Percentiles rank a stretch among this genome's conserved stretches.
Conservation (phyloP, 1,140 invertebrate species). For the Drosophila eugracilis region DNA sequence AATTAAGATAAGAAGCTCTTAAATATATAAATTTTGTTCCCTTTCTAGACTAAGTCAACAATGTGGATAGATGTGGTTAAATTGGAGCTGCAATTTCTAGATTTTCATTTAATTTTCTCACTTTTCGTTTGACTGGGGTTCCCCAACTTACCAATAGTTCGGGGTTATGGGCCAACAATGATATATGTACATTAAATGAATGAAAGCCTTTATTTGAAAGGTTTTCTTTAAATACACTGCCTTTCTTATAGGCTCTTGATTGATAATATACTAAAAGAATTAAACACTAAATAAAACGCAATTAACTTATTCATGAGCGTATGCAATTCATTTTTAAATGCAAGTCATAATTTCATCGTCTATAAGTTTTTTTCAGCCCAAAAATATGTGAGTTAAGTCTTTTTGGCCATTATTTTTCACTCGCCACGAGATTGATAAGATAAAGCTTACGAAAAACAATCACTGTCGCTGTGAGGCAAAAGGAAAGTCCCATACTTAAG, state of each 20-base stretch:
- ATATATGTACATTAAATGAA: no score
- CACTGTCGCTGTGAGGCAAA: neutral
- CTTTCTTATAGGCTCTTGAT: no score
- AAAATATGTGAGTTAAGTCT: neutral
- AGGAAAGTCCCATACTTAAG: slow-evolving; percentile 4
- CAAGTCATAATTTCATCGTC: neutral
- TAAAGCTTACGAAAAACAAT: slow-evolving; percentile 12
- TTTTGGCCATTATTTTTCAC: neutral
- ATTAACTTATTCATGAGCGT: neutral
- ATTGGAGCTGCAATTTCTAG: neutral
- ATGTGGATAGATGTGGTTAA: neutral
- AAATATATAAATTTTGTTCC: neutral
- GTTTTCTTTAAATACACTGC: no score
- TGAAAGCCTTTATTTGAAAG: no score
- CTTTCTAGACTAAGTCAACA: slow-evolving; percentile 4
- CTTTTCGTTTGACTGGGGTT: neutral
- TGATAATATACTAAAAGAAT: no score
- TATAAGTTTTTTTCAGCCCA: neutral
- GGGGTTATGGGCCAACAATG: no score
- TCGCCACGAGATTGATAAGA: slow-evolving; percentile 3
- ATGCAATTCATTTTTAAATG: neutral
- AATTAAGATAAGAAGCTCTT: slow-evolving; percentile 39
- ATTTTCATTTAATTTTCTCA: neutral
- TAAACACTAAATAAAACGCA: neutral
- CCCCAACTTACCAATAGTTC: no score